phyloP scores from a whole-genome alignment of 2,797 vertebrate species.

The Smutsia gigantea region DNA sequence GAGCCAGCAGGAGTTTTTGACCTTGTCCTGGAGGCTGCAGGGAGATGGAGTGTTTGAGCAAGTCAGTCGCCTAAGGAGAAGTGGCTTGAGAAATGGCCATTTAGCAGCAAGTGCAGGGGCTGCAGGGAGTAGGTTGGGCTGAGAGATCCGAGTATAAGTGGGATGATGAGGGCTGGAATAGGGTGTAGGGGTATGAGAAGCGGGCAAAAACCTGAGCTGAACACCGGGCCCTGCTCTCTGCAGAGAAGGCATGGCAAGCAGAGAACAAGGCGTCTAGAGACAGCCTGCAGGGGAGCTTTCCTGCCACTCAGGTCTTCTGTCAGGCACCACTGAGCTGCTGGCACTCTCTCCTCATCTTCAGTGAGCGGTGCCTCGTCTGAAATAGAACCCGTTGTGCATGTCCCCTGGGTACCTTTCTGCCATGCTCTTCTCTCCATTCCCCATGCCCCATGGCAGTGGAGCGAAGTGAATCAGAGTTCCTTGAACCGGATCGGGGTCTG shows the following conservation, averaged over 20 bases:
- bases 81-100: not conserved
- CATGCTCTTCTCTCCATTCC: not conserved
- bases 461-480: constrained; percentile 34
- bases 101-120: not conserved
- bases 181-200: fast-evolving
- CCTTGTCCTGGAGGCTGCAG: not conserved
- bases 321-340: not conserved
- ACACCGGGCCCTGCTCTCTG: not conserved
- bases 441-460: not conserved
- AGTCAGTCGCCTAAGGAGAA: not conserved
- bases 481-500: not conserved
- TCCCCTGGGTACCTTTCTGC: not conserved
- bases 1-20: not conserved
- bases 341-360: not conserved
- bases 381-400: not conserved
- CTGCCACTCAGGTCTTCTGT: not conserved
- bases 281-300: not conserved
- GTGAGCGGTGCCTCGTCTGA: not conserved
- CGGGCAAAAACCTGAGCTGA: not conserved
- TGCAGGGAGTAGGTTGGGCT: not conserved
- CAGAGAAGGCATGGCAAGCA: not conserved
- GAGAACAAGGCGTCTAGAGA: not conserved
- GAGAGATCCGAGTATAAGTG: not conserved
- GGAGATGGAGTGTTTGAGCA: not conserved
- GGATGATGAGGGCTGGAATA: not conserved